Conservation (phyloP, 2,113 vertebrate genomes). For the Circaetus gallicus region DNA sequence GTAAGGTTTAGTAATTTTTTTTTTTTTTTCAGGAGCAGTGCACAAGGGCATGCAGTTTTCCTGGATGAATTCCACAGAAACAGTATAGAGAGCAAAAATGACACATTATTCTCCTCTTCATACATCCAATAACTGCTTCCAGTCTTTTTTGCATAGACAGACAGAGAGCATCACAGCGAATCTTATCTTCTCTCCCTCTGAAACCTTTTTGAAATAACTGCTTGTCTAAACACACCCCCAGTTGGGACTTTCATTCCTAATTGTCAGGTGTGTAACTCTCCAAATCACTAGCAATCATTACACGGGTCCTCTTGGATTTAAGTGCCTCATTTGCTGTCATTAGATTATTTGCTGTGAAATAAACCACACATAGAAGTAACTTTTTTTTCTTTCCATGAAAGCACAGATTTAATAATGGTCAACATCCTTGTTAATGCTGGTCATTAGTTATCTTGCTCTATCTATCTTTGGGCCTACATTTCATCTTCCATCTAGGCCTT, state of each 20-base stretch:
- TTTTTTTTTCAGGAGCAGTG: not conserved
- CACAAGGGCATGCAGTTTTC: not conserved
- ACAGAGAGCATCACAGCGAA: not conserved
- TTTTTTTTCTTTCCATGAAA: not conserved
- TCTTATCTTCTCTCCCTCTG: not conserved
- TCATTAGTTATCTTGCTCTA: not conserved
- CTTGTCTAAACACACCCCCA: not conserved
- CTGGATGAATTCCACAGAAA: not conserved
- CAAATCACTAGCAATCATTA: not conserved
- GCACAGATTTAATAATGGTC: not conserved
- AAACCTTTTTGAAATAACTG: not conserved
- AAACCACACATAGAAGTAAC: not conserved
- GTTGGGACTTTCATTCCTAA: not conserved
- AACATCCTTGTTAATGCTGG: not conserved
- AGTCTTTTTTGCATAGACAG: not conserved
- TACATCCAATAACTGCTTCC: not conserved
- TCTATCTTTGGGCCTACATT: not conserved
- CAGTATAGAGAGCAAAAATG: not conserved
- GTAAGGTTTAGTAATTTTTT: not conserved
- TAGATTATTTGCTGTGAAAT: not conserved
- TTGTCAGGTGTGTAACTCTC: not conserved
- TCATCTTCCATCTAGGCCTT: not conserved
- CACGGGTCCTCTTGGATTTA: not conserved
- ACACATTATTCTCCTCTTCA: not conserved
- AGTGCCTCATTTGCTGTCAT: not conserved